A percentile compares a stretch with the other conserved stretches of the same genome.
These are phyloP conservation scores for Porites lutea DNA, from an alignment of 64 coral and sea anemone species.

Conservation along the genomic window DNA sequence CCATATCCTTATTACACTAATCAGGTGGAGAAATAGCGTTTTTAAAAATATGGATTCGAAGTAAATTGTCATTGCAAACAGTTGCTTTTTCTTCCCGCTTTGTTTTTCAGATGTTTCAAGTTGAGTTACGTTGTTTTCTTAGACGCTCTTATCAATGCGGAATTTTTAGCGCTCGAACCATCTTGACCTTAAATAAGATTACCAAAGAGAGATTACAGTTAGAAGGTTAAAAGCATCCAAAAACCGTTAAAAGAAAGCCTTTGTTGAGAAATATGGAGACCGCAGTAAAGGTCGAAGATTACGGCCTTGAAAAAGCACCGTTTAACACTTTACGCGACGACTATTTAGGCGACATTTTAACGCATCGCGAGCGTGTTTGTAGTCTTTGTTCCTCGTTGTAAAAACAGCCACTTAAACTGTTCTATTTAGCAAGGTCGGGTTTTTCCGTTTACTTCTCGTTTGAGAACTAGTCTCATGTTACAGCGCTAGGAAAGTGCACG, in stretches of 20 bases:
- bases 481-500: neutral
- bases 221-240: neutral
- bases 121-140: neutral
- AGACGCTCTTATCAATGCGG: neutral
- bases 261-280: neutral
- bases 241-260: constrained; percentile 43
- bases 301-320: constrained; percentile 4
- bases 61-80: neutral
- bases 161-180: constrained; percentile 22
- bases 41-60: neutral
- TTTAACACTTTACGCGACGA: constrained; percentile 3
- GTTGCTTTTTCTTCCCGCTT: neutral
- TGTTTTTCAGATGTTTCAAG: neutral
- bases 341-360: neutral
- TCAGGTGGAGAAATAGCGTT: neutral
- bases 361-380: neutral
- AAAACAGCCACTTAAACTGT: constrained; percentile 18
- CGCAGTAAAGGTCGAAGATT: constrained; percentile 35
- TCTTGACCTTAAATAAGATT: constrained; percentile 57
- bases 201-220: constrained; percentile 34
- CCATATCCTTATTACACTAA: neutral
- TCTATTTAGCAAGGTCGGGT: constrained; percentile 20
- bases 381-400: neutral
- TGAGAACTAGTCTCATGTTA: constrained; percentile 24
- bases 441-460: neutral